These are phyloP conservation scores for Ophion ellenae DNA, from an alignment of 2,888 invertebrate species.

Conservation along the genomic window DNA sequence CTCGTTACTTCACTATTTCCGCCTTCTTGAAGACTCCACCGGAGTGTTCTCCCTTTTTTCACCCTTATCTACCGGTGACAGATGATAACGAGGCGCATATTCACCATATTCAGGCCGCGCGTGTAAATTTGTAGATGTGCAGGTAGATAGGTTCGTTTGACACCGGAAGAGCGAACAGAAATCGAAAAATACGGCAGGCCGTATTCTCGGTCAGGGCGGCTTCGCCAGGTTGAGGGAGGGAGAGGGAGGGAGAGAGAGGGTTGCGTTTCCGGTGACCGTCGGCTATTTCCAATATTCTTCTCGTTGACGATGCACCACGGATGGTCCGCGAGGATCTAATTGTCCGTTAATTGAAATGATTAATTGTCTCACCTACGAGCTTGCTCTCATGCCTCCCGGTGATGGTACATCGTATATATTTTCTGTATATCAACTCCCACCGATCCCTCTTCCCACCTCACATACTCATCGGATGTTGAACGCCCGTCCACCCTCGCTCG, in stretches of 20 bases:
- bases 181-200: constrained; percentile 37
- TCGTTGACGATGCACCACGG: constrained; percentile 73
- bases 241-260: constrained; percentile 36
- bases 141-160: constrained; percentile 8
- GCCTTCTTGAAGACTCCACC: background rate
- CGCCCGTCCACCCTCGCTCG: constrained; percentile 56
- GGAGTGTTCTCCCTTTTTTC: background rate
- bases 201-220: constrained; percentile 31
- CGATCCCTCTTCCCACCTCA: background rate
- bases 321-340: constrained; percentile 76
- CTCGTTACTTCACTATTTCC: no score
- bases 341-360: constrained; percentile 84
- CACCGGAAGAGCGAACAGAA: constrained; percentile 49
- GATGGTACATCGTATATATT: constrained; percentile 46
- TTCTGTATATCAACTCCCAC: constrained; percentile 56
- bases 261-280: constrained; percentile 76
- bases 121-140: constrained; percentile 12
- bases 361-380: constrained; percentile 83
- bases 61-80: background rate
- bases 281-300: constrained; percentile 82
- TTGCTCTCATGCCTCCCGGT: constrained; percentile 37
- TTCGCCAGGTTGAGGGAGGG: background rate
- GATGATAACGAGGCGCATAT: background rate
- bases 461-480: constrained; percentile 65
- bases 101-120: background rate